Percentiles rank a stretch among this genome's conserved stretches.
Evolutionary conservation across 2,888 invertebrate species (phyloP).

Genomic region (Venusia cambrica): DNA sequence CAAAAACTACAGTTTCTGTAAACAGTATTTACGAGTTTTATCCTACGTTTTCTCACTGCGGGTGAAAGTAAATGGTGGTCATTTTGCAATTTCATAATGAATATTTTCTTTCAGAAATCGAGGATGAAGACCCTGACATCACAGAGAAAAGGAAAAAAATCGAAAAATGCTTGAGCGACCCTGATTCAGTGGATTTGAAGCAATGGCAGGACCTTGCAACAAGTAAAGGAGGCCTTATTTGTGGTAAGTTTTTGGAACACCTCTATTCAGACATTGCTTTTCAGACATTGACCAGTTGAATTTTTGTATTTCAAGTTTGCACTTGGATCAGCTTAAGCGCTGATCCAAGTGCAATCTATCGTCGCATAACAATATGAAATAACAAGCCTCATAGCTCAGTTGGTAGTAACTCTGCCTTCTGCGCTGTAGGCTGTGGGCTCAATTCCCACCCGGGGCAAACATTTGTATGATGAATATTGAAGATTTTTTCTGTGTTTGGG

Average conservation of each 20-base stretch:
- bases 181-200: slow-evolving; percentile 67
- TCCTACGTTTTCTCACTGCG: slow-evolving; percentile 5
- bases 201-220: slow-evolving; percentile 83
- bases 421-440: no score
- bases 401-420: no score
- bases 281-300: no score
- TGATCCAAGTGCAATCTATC: no score
- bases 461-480: no score
- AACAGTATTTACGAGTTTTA: slow-evolving; percentile 8
- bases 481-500: no score
- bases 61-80: slow-evolving; percentile 40
- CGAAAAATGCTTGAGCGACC: slow-evolving; percentile 76
- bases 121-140: slow-evolving; percentile 82
- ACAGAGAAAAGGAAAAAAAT: slow-evolving; percentile 82
- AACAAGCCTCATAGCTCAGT: no score
- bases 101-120: slow-evolving; percentile 65
- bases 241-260: slow-evolving; percentile 74
- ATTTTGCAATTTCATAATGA: slow-evolving; percentile 24
- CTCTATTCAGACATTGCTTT: no score
- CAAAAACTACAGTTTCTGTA: slow-evolving; percentile 11
- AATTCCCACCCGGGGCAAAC: no score
- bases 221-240: slow-evolving; percentile 85
- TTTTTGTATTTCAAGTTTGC: no score
- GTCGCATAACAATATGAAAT: no score
- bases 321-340: no score